Conservation (phyloP, 2,113 vertebrate species). For the Bambusicola thoracicus region DNA sequence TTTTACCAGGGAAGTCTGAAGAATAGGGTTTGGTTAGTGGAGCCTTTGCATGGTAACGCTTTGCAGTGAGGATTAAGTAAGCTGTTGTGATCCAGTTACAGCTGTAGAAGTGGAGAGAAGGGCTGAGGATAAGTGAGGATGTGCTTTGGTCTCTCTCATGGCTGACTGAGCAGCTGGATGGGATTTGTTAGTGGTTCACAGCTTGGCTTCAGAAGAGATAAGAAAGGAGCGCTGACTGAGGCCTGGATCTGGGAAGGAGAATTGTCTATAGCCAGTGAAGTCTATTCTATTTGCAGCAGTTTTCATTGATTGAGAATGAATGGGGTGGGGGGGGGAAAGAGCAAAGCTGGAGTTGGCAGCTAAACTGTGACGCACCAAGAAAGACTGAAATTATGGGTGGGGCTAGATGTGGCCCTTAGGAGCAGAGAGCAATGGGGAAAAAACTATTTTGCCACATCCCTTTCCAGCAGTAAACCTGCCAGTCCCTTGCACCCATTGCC, state of each 20-base stretch:
- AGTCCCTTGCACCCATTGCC: background rate
- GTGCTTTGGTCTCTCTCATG: background rate
- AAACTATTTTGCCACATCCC: background rate
- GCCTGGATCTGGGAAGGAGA: background rate
- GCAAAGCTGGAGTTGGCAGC: background rate
- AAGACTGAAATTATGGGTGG: background rate
- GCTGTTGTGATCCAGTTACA: rapidly evolving
- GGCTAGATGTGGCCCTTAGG: background rate
- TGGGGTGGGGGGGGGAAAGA: too few species aligned
- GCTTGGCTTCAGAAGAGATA: background rate
- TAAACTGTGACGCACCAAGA: background rate
- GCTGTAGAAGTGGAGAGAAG: background rate
- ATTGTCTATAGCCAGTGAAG: background rate
- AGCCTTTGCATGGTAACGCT: background rate
- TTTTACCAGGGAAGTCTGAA: background rate
- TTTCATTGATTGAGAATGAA: background rate
- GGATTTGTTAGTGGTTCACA: background rate
- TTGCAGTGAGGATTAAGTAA: rapidly evolving
- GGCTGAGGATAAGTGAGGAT: background rate
- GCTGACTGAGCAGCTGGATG: background rate
- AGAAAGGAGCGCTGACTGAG: background rate
- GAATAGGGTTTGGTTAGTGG: background rate
- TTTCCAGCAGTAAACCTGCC: background rate
- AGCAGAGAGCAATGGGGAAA: background rate
- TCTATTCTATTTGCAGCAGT: background rate